phyloP scores from a whole-genome alignment of 2,888 invertebrate genomes.

The Leucophora obtusa region DNA sequence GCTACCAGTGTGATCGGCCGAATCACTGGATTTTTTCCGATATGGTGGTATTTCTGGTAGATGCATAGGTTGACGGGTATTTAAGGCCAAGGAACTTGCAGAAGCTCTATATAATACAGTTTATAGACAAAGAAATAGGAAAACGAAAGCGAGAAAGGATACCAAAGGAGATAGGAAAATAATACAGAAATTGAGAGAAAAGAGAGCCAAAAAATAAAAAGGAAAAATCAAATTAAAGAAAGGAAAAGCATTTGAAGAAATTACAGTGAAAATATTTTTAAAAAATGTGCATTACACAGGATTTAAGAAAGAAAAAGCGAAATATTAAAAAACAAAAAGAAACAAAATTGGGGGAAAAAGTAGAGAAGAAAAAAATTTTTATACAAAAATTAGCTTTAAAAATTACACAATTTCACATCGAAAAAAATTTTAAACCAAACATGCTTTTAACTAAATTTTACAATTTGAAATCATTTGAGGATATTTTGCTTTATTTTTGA shows the following conservation, averaged over 20 bases:
- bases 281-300: slow-evolving; percentile 22
- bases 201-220: slow-evolving; percentile 7
- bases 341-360: slow-evolving; percentile 33
- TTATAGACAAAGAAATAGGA: slow-evolving; percentile 44
- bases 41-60: slow-evolving; percentile 79
- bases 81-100: slow-evolving; percentile 74
- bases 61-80: slow-evolving; percentile 76
- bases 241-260: background rate
- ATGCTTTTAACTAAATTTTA: background rate
- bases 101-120: slow-evolving; percentile 71
- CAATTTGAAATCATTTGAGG: too few relatives aligned
- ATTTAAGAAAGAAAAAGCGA: slow-evolving; percentile 10
- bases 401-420: slow-evolving; percentile 48
- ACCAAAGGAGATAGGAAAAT: slow-evolving; percentile 9
- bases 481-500: too few relatives aligned
- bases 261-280: background rate
- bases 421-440: background rate
- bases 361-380: slow-evolving; percentile 51
- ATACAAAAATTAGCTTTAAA: slow-evolving; percentile 43
- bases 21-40: slow-evolving; percentile 77
- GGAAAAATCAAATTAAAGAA: background rate
- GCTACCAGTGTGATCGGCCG: slow-evolving; percentile 74
- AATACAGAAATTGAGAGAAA: slow-evolving; percentile 13
- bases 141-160: slow-evolving; percentile 39
- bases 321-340: background rate